A percentile compares a stretch with the other conserved stretches of the same genome.
Conservation (phyloP, 2,888 invertebrate species). For the Tortricodes alternella region DNA sequence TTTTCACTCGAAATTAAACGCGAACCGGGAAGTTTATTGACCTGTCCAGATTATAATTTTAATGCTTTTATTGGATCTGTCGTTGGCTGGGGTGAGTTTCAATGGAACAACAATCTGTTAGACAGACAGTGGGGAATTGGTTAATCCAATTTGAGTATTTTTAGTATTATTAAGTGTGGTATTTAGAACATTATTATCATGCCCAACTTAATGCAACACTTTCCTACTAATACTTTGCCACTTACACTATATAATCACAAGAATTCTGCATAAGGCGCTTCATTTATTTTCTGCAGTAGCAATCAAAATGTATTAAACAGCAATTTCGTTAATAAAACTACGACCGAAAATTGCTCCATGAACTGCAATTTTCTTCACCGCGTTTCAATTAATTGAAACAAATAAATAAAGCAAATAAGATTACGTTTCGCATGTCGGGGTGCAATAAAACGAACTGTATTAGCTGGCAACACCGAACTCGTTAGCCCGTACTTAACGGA, state of each 20-base stretch:
- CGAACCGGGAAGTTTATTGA: slow-evolving; percentile 21
- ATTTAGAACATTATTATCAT: no score
- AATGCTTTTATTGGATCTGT: slow-evolving; percentile 11
- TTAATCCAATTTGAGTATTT: background rate
- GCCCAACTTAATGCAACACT: no score
- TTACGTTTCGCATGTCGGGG: slow-evolving; percentile 51
- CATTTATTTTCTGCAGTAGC: background rate
- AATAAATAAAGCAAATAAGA: slow-evolving; percentile 48
- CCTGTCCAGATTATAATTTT: slow-evolving; percentile 13
- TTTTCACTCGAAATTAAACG: slow-evolving; percentile 21
- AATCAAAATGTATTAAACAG: background rate
- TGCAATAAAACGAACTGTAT: slow-evolving; percentile 49
- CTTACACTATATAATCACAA: no score
- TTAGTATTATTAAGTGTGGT: no score
- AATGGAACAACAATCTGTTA: slow-evolving; percentile 4
- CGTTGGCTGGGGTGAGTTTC: background rate
- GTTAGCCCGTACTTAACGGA: slow-evolving; percentile 52
- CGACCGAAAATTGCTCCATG: slow-evolving; percentile 7
- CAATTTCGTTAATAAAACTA: background rate
- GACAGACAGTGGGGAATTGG: background rate
- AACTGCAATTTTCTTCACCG: slow-evolving; percentile 17
- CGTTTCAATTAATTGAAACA: slow-evolving; percentile 36
- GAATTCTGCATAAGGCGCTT: background rate
- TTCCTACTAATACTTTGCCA: background rate
- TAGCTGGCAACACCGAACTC: slow-evolving; percentile 41